Percentiles rank a stretch among this genome's conserved stretches.
Conservation (phyloP, 2,113 vertebrate genomes). For the Thalassarche chlororhynchos region DNA sequence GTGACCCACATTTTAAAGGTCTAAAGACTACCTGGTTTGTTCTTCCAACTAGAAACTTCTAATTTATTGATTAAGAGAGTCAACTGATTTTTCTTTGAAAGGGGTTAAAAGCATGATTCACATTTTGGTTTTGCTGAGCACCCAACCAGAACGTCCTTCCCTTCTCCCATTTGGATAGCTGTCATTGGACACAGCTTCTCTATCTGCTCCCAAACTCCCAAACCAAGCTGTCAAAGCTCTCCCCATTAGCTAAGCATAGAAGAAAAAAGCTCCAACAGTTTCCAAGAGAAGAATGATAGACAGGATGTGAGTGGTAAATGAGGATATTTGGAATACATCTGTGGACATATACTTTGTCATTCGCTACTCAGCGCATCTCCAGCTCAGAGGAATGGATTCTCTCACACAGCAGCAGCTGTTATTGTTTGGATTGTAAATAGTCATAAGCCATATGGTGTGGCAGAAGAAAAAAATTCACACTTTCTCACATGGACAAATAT, state of each 20-base stretch:
- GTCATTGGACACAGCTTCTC: not conserved
- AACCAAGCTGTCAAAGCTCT: not conserved
- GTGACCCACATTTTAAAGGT: not conserved
- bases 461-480: constrained; percentile 69
- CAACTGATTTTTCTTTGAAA: not conserved
- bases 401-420: constrained; percentile 71
- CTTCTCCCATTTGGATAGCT: not conserved
- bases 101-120: not conserved
- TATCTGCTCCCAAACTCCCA: not conserved
- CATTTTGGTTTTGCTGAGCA: not conserved
- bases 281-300: constrained; percentile 1
- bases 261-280: not conserved
- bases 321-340: constrained; percentile 36
- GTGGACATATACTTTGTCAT: constrained; percentile 32
- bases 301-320: not conserved
- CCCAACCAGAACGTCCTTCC: not conserved
- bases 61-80: not conserved
- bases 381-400: constrained; percentile 61
- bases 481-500: constrained; percentile 79
- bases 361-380: constrained; percentile 44
- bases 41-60: not conserved
- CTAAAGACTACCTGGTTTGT: not conserved
- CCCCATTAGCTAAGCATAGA: not conserved
- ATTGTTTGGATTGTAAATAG: constrained; percentile 75
- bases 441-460: constrained; percentile 78